Evolutionary conservation across 2,888 invertebrate genomes (phyloP).

Genomic region (Baccha elongata): DNA sequence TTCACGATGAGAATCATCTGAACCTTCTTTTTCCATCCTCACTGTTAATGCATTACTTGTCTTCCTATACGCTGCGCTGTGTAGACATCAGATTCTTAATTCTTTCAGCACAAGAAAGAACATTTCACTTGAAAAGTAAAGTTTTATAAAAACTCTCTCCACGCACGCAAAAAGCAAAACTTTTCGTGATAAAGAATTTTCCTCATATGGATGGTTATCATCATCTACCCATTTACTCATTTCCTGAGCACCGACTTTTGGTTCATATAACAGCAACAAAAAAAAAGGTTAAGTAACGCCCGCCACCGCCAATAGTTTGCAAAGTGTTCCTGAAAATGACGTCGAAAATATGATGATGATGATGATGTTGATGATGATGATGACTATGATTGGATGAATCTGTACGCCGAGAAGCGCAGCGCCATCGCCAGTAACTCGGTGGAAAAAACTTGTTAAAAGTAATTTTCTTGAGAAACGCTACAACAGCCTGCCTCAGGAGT

Average conservation of each 20-base stretch:
- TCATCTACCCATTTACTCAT: slow-evolving; percentile 19
- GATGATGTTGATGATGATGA: slow-evolving; percentile 42
- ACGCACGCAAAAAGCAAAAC: slow-evolving; percentile 23
- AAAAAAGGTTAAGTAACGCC: neutral
- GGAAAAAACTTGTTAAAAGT: slow-evolving; percentile 70
- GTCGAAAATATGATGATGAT: slow-evolving; percentile 42
- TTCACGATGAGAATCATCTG: no score
- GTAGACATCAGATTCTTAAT: neutral
- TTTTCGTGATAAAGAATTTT: slow-evolving; percentile 29
- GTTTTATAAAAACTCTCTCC: slow-evolving; percentile 25
- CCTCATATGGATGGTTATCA: slow-evolving; percentile 47
- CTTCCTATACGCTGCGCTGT: neutral
- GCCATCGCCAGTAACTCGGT: slow-evolving; percentile 39
- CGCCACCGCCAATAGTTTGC: slow-evolving; percentile 41
- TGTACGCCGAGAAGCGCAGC: neutral
- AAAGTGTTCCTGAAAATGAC: slow-evolving; percentile 54
- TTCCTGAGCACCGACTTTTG: neutral
- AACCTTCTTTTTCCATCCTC: neutral
- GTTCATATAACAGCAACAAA: neutral
- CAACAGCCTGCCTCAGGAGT: neutral
- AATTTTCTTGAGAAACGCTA: slow-evolving; percentile 54
- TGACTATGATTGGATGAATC: slow-evolving; percentile 55
- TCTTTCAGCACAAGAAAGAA: neutral
- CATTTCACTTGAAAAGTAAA: slow-evolving; percentile 50
- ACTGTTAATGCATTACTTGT: neutral